Conservation (phyloP, 2,888 invertebrate species). For the Eupithecia tripunctaria region DNA sequence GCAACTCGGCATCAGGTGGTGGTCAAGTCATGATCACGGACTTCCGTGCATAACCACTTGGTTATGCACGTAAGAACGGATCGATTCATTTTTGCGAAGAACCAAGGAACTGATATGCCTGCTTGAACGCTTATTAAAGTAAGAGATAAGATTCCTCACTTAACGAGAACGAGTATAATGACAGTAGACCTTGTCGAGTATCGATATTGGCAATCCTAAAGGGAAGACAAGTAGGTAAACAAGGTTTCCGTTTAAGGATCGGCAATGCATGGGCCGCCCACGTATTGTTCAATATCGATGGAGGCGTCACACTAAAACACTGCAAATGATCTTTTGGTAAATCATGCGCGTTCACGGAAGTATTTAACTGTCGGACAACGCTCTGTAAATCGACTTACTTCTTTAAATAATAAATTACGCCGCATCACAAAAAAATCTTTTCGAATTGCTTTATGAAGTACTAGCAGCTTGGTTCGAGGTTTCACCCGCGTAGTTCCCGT, state of each 20-base stretch:
- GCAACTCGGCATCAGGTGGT: constrained; percentile 49
- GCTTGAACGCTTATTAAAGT: constrained; percentile 59
- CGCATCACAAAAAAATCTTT: constrained; percentile 11
- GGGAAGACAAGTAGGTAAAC: constrained; percentile 79
- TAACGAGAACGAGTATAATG: constrained; percentile 63
- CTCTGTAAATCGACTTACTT: constrained; percentile 54
- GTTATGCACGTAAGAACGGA: constrained; percentile 49
- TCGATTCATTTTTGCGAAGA: constrained; percentile 66
- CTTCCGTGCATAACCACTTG: too few species aligned
- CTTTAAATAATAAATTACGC: constrained; percentile 24
- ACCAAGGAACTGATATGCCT: constrained; percentile 52
- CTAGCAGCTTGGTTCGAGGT: too few species aligned
- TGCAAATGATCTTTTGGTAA: constrained; percentile 73
- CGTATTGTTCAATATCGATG: constrained; percentile 70
- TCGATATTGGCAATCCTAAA: constrained; percentile 72
- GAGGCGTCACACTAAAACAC: constrained; percentile 74
- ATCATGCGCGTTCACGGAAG: constrained; percentile 75
- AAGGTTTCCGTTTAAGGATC: constrained; percentile 74
- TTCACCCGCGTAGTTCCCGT: too few species aligned
- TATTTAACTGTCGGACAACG: constrained; percentile 62
- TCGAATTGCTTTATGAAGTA: constrained; percentile 13
- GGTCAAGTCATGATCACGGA: constrained; percentile 69
- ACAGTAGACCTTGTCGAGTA: constrained; percentile 64
- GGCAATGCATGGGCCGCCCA: constrained; percentile 81
- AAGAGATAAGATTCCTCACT: constrained; percentile 62